These are phyloP conservation scores for Drosophila subpulchrella DNA, from an alignment of 1,140 invertebrate species.

Conservation along the genomic window DNA sequence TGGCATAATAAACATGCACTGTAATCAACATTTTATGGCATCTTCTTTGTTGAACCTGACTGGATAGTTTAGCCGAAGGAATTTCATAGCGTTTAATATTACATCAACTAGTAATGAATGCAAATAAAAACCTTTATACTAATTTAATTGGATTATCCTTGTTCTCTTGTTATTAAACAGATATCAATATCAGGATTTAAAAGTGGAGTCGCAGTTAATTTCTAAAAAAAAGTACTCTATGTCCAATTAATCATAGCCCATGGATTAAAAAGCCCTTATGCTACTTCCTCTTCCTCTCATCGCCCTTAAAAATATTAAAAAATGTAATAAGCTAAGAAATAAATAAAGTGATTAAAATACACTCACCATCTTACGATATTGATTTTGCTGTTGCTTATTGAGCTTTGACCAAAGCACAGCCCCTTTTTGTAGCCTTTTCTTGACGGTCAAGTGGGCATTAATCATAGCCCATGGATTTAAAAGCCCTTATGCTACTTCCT, in stretches of 20 bases:
- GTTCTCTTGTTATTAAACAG: too few species aligned
- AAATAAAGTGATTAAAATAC: background rate
- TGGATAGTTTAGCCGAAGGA: background rate
- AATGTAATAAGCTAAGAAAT: background rate
- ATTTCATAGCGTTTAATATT: background rate
- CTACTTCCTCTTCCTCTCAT: background rate
- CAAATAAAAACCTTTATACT: background rate
- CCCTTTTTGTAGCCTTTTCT: background rate
- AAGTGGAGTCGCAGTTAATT: background rate
- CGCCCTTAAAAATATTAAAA: background rate
- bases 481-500: background rate
- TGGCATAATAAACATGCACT: conserved; percentile 56
- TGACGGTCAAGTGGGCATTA: background rate
- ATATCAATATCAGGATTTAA: too few species aligned
- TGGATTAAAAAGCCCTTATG: background rate
- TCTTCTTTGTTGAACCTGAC: conserved; percentile 13
- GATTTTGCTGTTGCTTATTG: background rate
- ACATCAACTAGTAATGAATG: background rate
- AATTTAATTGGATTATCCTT: background rate
- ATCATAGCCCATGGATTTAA: background rate
- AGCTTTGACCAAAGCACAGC: background rate
- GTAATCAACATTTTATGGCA: conserved; percentile 64
- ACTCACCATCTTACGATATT: background rate
- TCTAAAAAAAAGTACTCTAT: background rate
- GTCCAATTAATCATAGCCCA: background rate